These are phyloP conservation scores for Bellardia bayeri DNA, from an alignment of 2,888 invertebrate genomes.

Conservation along the genomic window DNA sequence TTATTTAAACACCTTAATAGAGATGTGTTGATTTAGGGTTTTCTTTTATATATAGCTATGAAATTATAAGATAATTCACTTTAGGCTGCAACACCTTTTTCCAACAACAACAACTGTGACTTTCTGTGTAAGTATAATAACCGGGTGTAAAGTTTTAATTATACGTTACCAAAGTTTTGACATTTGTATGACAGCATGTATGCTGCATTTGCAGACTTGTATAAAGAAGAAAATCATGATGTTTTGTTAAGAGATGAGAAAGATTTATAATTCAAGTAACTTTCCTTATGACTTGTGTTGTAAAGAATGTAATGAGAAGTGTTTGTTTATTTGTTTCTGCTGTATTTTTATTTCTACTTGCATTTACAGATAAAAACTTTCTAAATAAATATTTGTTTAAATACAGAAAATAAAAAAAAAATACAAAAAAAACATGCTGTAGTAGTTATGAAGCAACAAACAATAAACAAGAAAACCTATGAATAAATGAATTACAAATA, in stretches of 20 bases:
- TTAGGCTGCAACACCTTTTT: slow-evolving; percentile 47
- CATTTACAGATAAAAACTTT: slow-evolving; percentile 65
- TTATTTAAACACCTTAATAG: slow-evolving; percentile 43
- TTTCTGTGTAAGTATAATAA: not conserved
- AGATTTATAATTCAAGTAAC: slow-evolving; percentile 45
- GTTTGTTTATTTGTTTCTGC: slow-evolving; percentile 9
- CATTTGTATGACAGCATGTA: slow-evolving; percentile 45
- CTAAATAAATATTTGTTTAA: slow-evolving; percentile 72
- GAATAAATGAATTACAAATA: slow-evolving; percentile 70
- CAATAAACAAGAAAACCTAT: slow-evolving; percentile 53
- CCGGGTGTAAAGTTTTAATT: slow-evolving; percentile 65
- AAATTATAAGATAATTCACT: slow-evolving; percentile 33
- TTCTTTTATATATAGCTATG: not conserved
- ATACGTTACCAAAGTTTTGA: slow-evolving; percentile 48
- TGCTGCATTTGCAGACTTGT: not conserved
- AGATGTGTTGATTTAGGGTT: slow-evolving; percentile 57
- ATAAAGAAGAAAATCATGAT: slow-evolving; percentile 2
- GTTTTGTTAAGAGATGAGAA: slow-evolving; percentile 24
- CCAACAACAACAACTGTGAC: not conserved
- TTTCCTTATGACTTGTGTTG: slow-evolving; percentile 53
- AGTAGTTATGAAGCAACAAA: slow-evolving; percentile 22
- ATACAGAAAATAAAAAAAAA: slow-evolving; percentile 42
- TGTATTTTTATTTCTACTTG: slow-evolving; percentile 31
- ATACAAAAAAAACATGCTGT: slow-evolving; percentile 34
- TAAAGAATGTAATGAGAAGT: slow-evolving; percentile 58